Conservation (phyloP, 2,113 vertebrate species). For the Phrynosoma platyrhinos region DNA sequence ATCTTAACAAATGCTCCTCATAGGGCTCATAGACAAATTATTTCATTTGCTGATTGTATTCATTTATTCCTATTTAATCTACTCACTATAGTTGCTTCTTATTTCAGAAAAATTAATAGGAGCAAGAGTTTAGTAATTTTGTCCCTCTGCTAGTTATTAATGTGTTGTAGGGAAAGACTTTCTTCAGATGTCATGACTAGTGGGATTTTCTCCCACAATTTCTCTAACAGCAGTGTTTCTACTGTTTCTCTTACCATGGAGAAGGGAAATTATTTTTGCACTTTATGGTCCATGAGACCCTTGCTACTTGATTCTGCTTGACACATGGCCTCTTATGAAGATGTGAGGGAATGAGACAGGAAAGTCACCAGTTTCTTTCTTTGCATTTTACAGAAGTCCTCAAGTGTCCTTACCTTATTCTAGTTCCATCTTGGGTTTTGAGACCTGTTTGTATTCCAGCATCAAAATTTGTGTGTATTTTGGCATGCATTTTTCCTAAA, state of each 20-base stretch:
- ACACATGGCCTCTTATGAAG: no score
- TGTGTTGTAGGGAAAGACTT: slow-evolving; percentile 19
- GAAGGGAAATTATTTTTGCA: no score
- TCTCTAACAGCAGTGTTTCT: background rate
- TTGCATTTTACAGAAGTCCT: no score
- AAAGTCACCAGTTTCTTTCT: no score
- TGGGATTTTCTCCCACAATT: background rate
- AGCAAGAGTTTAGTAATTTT: slow-evolving; percentile 48
- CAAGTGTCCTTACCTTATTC: no score
- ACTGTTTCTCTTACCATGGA: background rate
- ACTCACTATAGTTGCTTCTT: slow-evolving; percentile 54
- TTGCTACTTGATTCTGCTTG: no score
- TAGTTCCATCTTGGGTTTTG: no score
- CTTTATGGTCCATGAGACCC: no score
- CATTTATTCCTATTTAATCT: slow-evolving; percentile 70
- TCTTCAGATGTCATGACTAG: background rate
- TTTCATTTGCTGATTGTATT: slow-evolving; percentile 52
- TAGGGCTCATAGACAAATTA: slow-evolving; percentile 64
- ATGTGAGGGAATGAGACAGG: no score
- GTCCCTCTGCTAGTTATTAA: slow-evolving; percentile 50
- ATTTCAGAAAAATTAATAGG: slow-evolving; percentile 69
- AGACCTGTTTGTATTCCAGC: no score
- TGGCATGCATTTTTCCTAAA: no score
- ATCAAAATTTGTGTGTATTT: no score
- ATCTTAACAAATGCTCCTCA: slow-evolving; percentile 66